phyloP scores from a whole-genome alignment of 2,888 invertebrate species.

The Tyria jacobaeae region DNA sequence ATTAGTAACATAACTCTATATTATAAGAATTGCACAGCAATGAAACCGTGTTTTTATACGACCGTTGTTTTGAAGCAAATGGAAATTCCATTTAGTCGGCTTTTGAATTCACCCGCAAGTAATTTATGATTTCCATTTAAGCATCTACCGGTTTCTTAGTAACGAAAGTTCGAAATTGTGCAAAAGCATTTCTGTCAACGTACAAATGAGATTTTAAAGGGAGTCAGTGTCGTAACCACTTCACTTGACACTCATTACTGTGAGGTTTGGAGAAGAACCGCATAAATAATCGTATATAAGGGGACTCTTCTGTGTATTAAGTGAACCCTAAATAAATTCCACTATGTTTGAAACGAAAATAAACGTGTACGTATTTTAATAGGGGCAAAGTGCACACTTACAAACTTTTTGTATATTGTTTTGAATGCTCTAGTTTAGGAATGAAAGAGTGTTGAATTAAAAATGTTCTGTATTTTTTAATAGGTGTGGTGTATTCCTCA shows the following conservation, averaged over 20 bases:
- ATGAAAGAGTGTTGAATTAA: conserved; percentile 16
- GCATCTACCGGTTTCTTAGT: conserved; percentile 16
- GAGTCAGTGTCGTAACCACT: conserved; percentile 49
- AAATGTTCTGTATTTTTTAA: conserved; percentile 1
- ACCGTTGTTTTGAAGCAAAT: conserved; percentile 35
- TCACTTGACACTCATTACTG: conserved; percentile 57
- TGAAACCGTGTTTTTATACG: conserved; percentile 38
- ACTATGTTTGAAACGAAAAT: conserved; percentile 32
- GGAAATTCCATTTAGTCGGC: conserved; percentile 38
- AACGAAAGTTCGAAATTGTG: conserved; percentile 50
- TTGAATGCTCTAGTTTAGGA: no score
- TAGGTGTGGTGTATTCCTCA: no score
- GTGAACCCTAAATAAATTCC: no score
- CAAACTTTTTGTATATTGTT: conserved; percentile 29
- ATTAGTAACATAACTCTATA: no score
- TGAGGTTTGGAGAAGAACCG: conserved; percentile 44
- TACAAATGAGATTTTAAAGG: conserved; percentile 58
- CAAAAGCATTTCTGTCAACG: conserved; percentile 47
- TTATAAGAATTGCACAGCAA: no score
- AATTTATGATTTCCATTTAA: conserved; percentile 29
- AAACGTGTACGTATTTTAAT: conserved; percentile 29
- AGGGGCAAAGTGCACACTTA: conserved; percentile 27
- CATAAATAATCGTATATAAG: conserved; percentile 48
- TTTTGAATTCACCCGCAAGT: conserved; percentile 24
- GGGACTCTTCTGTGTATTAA: no score